phyloP scores from a whole-genome alignment of 2,888 invertebrate genomes.

The Amphipoea lucens region DNA sequence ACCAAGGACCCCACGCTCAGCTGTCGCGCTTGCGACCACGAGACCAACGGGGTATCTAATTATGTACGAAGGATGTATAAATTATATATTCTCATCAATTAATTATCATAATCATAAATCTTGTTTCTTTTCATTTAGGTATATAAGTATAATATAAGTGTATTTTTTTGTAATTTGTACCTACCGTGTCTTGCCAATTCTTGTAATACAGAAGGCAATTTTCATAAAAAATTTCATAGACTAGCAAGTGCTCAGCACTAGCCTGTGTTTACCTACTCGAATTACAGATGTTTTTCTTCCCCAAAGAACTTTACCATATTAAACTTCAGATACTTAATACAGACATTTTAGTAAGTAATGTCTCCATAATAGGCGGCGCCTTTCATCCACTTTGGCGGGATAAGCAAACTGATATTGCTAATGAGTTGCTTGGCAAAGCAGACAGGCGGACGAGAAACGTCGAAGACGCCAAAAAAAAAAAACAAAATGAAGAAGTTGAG shows the following conservation, averaged over 20 bases:
- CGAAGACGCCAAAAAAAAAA: background rate
- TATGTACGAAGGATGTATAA: background rate
- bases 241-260: background rate
- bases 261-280: background rate
- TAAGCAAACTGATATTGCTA: conserved; percentile 50
- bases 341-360: conserved; percentile 28
- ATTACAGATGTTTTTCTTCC: background rate
- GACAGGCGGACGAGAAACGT: conserved; percentile 1
- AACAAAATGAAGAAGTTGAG: background rate
- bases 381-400: conserved; percentile 50
- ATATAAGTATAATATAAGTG: too few relatives aligned
- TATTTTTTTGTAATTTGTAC: background rate
- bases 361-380: conserved; percentile 27
- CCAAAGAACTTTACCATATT: background rate
- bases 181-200: background rate
- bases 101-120: background rate
- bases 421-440: conserved; percentile 42
- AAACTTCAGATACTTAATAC: background rate
- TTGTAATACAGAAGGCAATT: background rate
- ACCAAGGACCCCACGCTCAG: too few relatives aligned
- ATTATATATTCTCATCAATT: background rate
- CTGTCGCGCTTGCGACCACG: too few relatives aligned
- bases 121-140: too few relatives aligned
- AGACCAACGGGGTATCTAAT: too few relatives aligned
- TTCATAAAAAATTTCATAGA: background rate